Percentiles rank a stretch among this genome's conserved stretches.
phyloP scores from a whole-genome alignment of 1,140 invertebrate genomes.

The Asobara japonica region DNA sequence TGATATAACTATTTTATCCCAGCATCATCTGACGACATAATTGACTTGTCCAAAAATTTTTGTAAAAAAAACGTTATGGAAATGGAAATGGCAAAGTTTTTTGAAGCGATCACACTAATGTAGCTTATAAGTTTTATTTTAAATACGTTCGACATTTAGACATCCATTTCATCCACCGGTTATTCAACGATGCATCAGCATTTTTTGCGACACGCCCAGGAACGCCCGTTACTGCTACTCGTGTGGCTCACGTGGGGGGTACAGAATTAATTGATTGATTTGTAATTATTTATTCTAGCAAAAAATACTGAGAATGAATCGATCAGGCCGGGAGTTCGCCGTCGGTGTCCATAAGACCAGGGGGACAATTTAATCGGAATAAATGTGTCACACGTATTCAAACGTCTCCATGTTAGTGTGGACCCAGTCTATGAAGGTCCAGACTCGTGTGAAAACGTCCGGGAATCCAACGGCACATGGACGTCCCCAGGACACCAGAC shows the following conservation, averaged over 20 bases:
- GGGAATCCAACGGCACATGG: slow-evolving; percentile 71
- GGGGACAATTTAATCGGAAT: not conserved
- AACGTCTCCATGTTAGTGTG: not conserved
- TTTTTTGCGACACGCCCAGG: not conserved
- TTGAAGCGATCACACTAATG: not conserved
- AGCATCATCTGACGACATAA: no score
- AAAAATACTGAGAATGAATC: not conserved
- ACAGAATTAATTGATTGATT: not conserved
- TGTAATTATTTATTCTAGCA: not conserved
- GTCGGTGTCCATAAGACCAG: not conserved
- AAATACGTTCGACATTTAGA: not conserved
- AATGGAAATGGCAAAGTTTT: no score
- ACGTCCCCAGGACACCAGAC: slow-evolving; percentile 71
- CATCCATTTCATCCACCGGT: not conserved
- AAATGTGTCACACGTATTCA: not conserved
- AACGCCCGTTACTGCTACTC: not conserved
- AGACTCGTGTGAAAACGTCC: slow-evolving; percentile 39
- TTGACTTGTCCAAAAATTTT: no score
- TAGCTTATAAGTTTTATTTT: not conserved
- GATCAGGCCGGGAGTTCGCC: no score
- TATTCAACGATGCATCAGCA: not conserved
- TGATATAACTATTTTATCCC: no score
- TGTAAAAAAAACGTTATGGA: no score
- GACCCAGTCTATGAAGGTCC: slow-evolving; percentile 7
- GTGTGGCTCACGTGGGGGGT: not conserved